Evolutionary conservation across 37 sponge, comb jelly and placozoan species (phyloP), one percentile per base, ranked within the genome.

Genomic region (Aplysina aerophoba): DNA sequence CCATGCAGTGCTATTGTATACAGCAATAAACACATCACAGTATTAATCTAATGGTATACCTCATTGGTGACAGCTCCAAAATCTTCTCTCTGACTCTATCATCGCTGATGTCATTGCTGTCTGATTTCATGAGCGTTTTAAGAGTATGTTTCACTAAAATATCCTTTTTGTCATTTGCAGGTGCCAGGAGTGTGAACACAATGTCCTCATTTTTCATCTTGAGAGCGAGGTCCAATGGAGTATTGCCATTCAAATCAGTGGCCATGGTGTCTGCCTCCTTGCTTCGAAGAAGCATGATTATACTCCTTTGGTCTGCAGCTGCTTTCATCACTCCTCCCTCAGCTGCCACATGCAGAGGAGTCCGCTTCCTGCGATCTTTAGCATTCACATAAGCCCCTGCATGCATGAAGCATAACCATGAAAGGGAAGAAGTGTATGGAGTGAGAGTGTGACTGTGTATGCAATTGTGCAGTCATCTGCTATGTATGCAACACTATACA

Each of bases 311-410:
- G n/a, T n/a, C n/a, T n/a, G n/a, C n/a, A n/a, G n/a, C n/a, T n/a
- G n/a, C n/a, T n/a, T n/a, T n/a, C n/a, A n/a, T n/a, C n/a, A n/a
- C n/a, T 53, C 78, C 78, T 15, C 41, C 50, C 78, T 40, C 50
- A 1, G 78, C 78, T 36, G 78, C 78, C 33, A 75, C 50, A 41
- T 75, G 78, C 38, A 75, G 54, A 24, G 78, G 78, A 41, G 53
- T 75, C 24, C 37, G 44, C 78, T 75, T 75, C 78, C 41, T 75
- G 2, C 1, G 14, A 41, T 75, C 78, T 21, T 15, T 75, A 8
- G 78, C 78, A 75, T 75, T 36, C 38, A 75, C 78, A 40, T 5
- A 36, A 36, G 54, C 78, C 20, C 54, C 78, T 75, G 50, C 50
- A 44, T 3, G 6, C 3, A 11, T 3, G 8, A 3, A 44, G 6